Evolutionary conservation across 2,797 vertebrate species (phyloP).

Genomic region (Channallabes apus): DNA sequence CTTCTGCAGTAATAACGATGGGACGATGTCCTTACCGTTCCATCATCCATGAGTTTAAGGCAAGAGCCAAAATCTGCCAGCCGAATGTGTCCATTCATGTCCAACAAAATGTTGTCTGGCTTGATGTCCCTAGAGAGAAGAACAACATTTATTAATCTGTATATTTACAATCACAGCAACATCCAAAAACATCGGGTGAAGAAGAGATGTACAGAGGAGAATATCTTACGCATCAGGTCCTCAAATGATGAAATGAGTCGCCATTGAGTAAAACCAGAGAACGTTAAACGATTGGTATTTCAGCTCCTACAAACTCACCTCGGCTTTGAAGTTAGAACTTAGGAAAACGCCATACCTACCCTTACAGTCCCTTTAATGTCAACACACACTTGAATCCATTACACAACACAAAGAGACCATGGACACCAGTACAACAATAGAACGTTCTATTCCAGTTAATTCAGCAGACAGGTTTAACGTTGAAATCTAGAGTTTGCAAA

Average conservation of each 20-base stretch:
- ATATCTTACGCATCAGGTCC: background rate
- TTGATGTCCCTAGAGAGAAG: conserved; percentile 86
- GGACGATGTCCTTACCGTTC: conserved; percentile 82
- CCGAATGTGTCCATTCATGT: conserved; percentile 97
- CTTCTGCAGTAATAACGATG: background rate
- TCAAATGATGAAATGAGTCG: background rate
- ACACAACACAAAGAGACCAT: conserved; percentile 26
- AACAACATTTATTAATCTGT: background rate
- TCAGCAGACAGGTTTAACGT: background rate
- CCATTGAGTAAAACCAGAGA: background rate
- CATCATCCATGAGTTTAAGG: conserved; percentile 96
- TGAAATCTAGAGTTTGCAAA: background rate
- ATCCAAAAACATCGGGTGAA: background rate
- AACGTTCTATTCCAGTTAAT: background rate
- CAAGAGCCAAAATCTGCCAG: conserved; percentile 98
- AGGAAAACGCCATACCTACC: background rate
- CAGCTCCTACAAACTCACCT: background rate
- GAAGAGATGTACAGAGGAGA: background rate
- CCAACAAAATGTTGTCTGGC: conserved; percentile 96
- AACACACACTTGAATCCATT: conserved; percentile 26
- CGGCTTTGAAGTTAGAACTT: background rate
- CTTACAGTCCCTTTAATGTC: background rate
- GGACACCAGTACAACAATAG: conserved; percentile 1
- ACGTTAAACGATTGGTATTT: background rate
- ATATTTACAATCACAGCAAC: background rate